Evolutionary conservation across 2,797 vertebrate species (phyloP).

Genomic region (Halcyon leucocephala): DNA sequence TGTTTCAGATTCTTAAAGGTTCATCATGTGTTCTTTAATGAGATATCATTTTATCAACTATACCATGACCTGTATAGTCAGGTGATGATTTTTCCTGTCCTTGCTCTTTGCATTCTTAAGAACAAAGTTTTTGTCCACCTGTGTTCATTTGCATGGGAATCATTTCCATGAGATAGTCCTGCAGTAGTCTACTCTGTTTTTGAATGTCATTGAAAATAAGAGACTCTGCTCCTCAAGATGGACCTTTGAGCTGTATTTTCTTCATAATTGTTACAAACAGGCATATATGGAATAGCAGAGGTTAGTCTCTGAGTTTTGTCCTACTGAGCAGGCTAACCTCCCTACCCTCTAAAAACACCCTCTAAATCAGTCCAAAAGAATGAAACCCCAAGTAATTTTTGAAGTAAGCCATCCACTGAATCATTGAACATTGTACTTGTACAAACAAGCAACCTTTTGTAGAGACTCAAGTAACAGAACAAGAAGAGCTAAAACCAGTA

Average conservation of each 20-base stretch:
- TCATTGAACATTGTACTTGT: neutral
- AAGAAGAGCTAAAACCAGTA: neutral
- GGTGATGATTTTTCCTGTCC: neutral
- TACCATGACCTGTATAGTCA: neutral
- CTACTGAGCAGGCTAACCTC: neutral
- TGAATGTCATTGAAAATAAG: neutral
- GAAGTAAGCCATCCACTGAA: neutral
- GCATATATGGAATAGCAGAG: neutral
- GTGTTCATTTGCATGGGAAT: neutral
- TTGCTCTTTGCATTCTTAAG: neutral
- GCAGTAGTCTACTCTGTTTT: neutral
- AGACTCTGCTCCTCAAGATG: neutral
- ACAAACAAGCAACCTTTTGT: neutral
- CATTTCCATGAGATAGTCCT: neutral
- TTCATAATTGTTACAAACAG: neutral
- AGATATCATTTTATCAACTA: neutral
- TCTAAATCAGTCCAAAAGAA: neutral
- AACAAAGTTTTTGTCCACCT: neutral
- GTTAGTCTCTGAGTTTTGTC: neutral
- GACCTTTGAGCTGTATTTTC: neutral
- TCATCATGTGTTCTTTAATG: neutral
- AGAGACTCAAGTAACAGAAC: neutral
- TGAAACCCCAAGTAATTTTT: neutral
- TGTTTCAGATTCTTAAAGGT: neutral
- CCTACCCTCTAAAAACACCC: neutral